phyloP scores from a whole-genome alignment of 2,797 vertebrate genomes.

The Fratercula arctica region DNA sequence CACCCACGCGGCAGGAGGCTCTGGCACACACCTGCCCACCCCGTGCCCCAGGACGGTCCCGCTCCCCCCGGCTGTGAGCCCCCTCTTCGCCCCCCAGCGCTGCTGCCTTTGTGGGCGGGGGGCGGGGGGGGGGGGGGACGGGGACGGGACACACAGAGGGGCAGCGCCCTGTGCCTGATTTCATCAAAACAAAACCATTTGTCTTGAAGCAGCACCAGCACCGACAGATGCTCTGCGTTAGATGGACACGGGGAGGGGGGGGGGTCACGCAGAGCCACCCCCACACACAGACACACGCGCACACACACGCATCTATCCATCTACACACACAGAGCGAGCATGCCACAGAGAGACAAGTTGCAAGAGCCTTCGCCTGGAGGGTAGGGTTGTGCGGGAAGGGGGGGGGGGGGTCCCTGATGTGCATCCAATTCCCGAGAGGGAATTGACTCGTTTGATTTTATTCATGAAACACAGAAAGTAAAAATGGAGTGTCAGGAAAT shows the following conservation, averaged over 20 bases:
- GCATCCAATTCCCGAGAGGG: constrained; percentile 40
- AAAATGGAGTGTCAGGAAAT: constrained; percentile 65
- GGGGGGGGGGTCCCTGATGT: background rate
- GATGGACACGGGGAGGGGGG: constrained; percentile 12
- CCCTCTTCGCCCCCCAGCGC: background rate
- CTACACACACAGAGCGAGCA: background rate
- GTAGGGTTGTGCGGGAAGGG: background rate
- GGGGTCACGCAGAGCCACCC: constrained; percentile 1
- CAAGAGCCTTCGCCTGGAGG: constrained; percentile 1
- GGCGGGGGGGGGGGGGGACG: background rate
- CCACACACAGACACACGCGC: background rate
- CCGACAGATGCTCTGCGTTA: constrained; percentile 43
- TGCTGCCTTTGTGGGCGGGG: background rate
- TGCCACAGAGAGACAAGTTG: background rate
- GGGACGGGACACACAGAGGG: background rate
- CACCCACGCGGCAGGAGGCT: fast-evolving
- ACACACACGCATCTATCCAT: background rate
- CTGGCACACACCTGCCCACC: fast-evolving
- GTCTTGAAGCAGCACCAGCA: constrained; percentile 53
- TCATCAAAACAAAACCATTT: constrained; percentile 60
- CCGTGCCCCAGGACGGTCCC: fast-evolving
- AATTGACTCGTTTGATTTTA: constrained; percentile 53
- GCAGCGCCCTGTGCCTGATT: constrained; percentile 29
- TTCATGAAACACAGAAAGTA: constrained; percentile 64
- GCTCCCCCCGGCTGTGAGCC: background rate